Evolutionary conservation across 2,113 vertebrate genomes (phyloP), one percentile per base, ranked within the genome.

Genomic region (Melanostigma gelatinosum): DNA sequence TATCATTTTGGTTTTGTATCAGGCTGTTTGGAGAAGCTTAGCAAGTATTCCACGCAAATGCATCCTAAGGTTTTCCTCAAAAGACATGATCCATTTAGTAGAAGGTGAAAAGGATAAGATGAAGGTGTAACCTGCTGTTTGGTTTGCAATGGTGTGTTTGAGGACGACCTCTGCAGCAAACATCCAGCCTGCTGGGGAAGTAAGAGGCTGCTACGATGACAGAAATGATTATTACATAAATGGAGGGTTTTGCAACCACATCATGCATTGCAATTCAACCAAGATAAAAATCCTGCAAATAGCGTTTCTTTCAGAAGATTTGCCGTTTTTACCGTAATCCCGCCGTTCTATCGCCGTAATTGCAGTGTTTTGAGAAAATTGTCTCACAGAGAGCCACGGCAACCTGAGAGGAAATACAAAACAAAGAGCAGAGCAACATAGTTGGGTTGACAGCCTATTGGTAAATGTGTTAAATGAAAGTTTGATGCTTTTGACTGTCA

Each of bases 321-420:
- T 5, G 6, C 12, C 4, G 4, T 80, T 81, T 76, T 66, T 52
- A 58, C 55, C 54, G 6, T 29, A 75, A 42, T 65, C 38, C 61
- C 7, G 22, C 3, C 1, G 22, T 48, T 81, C 64, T 62, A 2
- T 27, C 2, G 42, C 74, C 4, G 22, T 82, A 87, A 85, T 88
- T 90, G 85, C 75, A 73, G 77, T 77, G 66, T 83, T 88, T 86
- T 84, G 60, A 78, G 75, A 79, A 88, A 87, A 88, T 82, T 84
- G 83, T 78, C 79, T 55, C 20, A 38, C 60, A 24, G 64, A 68
- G 65, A 50, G 44, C 72, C 20, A 13, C 7, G 0, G 78, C 27
- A 38, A 73, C 73, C 64, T 60, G 38, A 73, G 24, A 58, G 52
- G 6, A 64, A n/a, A 18, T 4, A 42, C 40, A 62, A 85, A 57